Percentiles rank a stretch among this genome's conserved stretches.
phyloP scores from a whole-genome alignment of 2,797 vertebrate genomes.

The Crocodylus rhombifer region DNA sequence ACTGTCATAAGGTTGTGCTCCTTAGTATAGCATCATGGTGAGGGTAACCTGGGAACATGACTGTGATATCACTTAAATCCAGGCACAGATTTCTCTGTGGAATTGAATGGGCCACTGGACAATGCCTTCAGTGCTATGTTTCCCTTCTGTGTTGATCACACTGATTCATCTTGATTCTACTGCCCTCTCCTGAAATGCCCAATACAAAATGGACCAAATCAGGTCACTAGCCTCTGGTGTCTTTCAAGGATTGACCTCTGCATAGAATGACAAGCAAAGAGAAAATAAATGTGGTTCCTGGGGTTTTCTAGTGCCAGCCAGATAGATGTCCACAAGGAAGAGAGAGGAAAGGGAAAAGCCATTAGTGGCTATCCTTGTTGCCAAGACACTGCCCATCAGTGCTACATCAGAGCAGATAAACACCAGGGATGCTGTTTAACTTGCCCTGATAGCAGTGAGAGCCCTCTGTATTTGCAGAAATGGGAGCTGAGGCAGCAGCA shows the following conservation, averaged over 20 bases:
- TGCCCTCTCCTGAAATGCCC: neutral
- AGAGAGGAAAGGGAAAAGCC: neutral
- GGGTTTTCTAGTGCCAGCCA: neutral
- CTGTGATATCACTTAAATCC: neutral
- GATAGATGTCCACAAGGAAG: neutral
- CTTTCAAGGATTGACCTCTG: rapidly evolving
- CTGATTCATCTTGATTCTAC: too few relatives aligned
- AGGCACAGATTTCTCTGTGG: neutral
- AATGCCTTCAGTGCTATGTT: neutral
- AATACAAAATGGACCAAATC: rapidly evolving
- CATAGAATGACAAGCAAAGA: neutral
- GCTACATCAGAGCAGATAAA: neutral
- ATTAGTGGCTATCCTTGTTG: neutral
- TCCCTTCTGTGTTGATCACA: neutral
- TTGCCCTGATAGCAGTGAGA: neutral
- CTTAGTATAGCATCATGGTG: neutral
- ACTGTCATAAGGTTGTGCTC: neutral
- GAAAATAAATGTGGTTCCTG: too few relatives aligned
- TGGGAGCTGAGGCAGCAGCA: slow-evolving; percentile 75
- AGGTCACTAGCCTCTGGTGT: neutral
- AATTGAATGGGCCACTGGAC: neutral
- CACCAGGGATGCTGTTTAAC: neutral
- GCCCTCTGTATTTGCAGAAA: slow-evolving; percentile 63
- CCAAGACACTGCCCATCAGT: neutral
- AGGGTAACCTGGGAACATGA: neutral